Percentiles rank a stretch among this genome's conserved stretches.
phyloP scores from a whole-genome alignment of 2,888 invertebrate genomes.

The Meta bourneti region DNA sequence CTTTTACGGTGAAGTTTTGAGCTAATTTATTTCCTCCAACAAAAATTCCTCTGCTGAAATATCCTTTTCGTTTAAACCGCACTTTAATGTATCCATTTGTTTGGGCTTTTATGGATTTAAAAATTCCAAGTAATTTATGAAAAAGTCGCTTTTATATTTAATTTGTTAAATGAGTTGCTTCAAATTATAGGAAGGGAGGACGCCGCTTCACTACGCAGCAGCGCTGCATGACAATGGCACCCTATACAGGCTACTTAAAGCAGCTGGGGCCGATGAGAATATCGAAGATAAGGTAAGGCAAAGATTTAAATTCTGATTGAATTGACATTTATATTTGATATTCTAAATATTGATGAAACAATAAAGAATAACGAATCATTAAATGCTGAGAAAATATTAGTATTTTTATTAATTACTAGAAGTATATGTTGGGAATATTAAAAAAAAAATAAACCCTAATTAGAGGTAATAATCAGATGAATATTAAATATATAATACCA shows the following conservation, averaged over 20 bases:
- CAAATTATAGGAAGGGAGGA: constrained; percentile 86
- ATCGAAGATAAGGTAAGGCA: constrained; percentile 88
- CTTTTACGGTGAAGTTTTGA: too few relatives aligned
- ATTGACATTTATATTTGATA: too few relatives aligned
- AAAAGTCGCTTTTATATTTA: not conserved
- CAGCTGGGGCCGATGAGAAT: constrained; percentile 91
- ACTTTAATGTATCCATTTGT: too few relatives aligned
- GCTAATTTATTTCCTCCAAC: too few relatives aligned
- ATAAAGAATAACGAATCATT: not conserved
- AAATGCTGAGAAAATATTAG: not conserved
- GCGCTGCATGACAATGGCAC: constrained; percentile 88
- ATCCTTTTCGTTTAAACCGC: too few relatives aligned
- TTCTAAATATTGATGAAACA: not conserved
- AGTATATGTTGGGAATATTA: too few relatives aligned
- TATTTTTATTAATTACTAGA: too few relatives aligned
- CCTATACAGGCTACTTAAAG: constrained; percentile 88
- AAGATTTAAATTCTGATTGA: not conserved
- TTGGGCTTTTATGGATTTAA: too few relatives aligned
- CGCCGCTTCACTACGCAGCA: constrained; percentile 93
- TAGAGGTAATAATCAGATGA: too few relatives aligned
- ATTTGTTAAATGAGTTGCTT: not conserved
- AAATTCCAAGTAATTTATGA: not conserved
- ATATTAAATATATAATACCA: too few relatives aligned
- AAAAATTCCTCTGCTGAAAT: too few relatives aligned
- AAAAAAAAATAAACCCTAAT: too few relatives aligned